Percentiles rank a stretch among this genome's conserved stretches.
Conservation (phyloP, 2,113 vertebrate genomes). For the Rhagologus leucostigma region DNA sequence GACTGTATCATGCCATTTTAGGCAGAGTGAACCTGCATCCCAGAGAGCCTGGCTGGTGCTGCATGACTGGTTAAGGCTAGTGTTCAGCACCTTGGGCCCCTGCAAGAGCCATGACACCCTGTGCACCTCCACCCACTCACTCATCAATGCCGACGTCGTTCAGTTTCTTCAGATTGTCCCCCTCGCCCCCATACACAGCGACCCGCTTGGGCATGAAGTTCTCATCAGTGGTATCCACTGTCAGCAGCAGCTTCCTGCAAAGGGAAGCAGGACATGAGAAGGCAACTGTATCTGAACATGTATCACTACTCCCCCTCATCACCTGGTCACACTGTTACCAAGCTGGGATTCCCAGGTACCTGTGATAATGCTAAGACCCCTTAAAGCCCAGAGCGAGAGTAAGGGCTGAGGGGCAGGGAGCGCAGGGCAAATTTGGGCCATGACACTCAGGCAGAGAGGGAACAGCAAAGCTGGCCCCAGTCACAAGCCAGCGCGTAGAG, state of each 20-base stretch:
- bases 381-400: not conserved
- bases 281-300: not conserved
- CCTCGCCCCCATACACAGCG: slow-evolving; percentile 88
- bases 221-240: slow-evolving; percentile 92
- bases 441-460: not conserved
- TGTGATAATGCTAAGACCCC: not conserved
- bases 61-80: not conserved
- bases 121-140: slow-evolving; percentile 69
- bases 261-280: not conserved
- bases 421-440: accelerated
- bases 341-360: not conserved
- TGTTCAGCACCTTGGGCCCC: not conserved
- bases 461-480: not conserved
- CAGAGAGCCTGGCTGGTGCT: not conserved
- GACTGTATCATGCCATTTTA: accelerated
- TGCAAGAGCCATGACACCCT: not conserved
- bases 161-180: slow-evolving; percentile 91
- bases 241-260: slow-evolving; percentile 87
- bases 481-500: accelerated
- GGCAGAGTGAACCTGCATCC: not conserved
- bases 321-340: not conserved
- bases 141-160: slow-evolving; percentile 91
- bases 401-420: not conserved
- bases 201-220: slow-evolving; percentile 97
- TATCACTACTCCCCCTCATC: not conserved